phyloP scores from a whole-genome alignment of 2,113 vertebrate species.

The Meriones unguiculatus region DNA sequence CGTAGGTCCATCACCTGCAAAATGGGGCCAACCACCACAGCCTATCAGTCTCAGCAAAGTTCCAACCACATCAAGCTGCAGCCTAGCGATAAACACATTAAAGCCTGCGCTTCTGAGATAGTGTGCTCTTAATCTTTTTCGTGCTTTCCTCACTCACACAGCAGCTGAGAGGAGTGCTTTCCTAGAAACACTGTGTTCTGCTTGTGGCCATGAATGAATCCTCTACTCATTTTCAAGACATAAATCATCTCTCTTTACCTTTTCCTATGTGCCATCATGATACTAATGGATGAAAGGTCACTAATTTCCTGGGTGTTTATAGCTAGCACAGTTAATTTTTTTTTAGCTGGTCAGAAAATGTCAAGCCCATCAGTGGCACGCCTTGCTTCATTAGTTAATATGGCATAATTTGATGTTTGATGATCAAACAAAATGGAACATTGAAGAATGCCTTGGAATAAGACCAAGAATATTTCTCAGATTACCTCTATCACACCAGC shows the following conservation, averaged over 20 bases:
- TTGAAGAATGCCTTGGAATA: slow-evolving; percentile 67
- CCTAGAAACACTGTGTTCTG: background rate
- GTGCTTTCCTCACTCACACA: background rate
- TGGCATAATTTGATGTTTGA: slow-evolving; percentile 69
- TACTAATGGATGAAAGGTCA: slow-evolving; percentile 69
- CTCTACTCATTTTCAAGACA: background rate
- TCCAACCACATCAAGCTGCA: background rate
- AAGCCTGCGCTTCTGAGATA: slow-evolving; percentile 44
- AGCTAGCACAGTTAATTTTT: slow-evolving; percentile 72
- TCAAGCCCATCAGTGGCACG: slow-evolving; percentile 55
- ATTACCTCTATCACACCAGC: slow-evolving; percentile 44
- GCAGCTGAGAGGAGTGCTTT: slow-evolving; percentile 22
- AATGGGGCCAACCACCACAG: background rate
- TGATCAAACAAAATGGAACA: slow-evolving; percentile 46
- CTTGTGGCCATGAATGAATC: background rate
- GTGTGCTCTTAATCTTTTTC: background rate
- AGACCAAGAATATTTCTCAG: slow-evolving; percentile 66
- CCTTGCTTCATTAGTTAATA: slow-evolving; percentile 79
- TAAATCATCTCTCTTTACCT: slow-evolving; percentile 66
- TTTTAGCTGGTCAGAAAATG: slow-evolving; percentile 78
- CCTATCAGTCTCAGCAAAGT: background rate
- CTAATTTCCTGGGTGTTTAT: slow-evolving; percentile 67
- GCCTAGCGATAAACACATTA: background rate
- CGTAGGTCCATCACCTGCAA: background rate
- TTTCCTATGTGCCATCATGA: slow-evolving; percentile 34